Evolutionary conservation across 1,140 invertebrate species (phyloP), one percentile per base, ranked within the genome.

Genomic region (Aphaenogaster floridana): DNA sequence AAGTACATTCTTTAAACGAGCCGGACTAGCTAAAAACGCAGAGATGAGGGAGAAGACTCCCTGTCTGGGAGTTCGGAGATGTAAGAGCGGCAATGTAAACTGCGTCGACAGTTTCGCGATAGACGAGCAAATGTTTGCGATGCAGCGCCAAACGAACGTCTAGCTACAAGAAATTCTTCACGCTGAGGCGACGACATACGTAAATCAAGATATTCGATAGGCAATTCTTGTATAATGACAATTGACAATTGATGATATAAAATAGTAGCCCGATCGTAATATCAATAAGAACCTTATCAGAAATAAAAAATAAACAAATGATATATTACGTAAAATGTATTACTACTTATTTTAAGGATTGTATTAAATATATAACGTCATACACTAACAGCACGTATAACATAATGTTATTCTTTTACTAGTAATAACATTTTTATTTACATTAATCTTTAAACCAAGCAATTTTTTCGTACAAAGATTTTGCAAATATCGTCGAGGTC

Each of bases 111-210:
- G 63, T 81, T 86, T 80, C 42, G 52, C 64, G 85, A 86, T 71
- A 86, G 61, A 78, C 45, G 63, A 39, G 64, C 77, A 81, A 86
- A 86, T 86, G 77, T 86, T 86, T 81, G 64, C 85, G 39, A 59
- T 50, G 54, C 72, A 54, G 50, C 54, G 39, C 17, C 54, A 68
- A 86, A 81, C 85, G 50, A 86, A 48, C 59, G n/a, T 86, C 74
- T 64, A 59, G 45, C 61, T n/a, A 86, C 68, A 42, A 83, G 69
- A 74, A 84, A 74, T 48, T 84, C 68, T 57, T 84, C 52, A 34
- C 54, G 39, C 42, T 9, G 4, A 48, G 13, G 28, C 5, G 54
- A 68, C 48, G 78, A 69, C 17, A 48, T 59, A 52, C 7, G 21
- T 52, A 9, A n/a, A 21, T 13, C 17, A 21, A 71, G 28, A 36